Evolutionary conservation across 2,797 vertebrate species (phyloP), one percentile per base, ranked within the genome.

Genomic region (Pseudochirops corinnae): DNA sequence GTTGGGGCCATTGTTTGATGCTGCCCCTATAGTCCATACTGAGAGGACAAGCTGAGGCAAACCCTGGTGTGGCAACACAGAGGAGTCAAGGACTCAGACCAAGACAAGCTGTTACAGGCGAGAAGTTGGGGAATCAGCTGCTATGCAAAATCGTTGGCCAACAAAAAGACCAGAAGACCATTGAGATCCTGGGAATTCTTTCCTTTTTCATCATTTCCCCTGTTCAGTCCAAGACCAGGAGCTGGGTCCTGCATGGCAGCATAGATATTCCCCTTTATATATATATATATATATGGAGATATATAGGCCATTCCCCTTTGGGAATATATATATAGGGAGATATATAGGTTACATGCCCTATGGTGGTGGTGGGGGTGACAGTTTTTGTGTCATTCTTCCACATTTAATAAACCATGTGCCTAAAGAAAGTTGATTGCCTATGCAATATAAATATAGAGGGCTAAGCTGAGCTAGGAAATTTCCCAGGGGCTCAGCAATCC

Each of bases 401-500:
- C 21, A 26, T 87, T 87, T 50, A 87, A 87, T 87, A 87, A 87
- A 50, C 74, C 74, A 87, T 28, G 39, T 50, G 74, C 74, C 39
- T 87, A 87, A 87, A 87, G 39, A 87, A 87, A 87, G 74, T 87
- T 87, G 74, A 50, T 87, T 87, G 74, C 74, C 39, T 87, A 39
- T 87, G 74, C 74, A 87, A 87, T 87, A 87, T 87, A 87, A 87
- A 87, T 87, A 87, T 50, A 50, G 74, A 46, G 39, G 0, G 39
- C 9, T 87, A 87, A 87, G 39, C 74, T 87, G 74, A 87, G 74
- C 74, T 87, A 87, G 74, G 39, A 87, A 87, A 87, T 87, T 87
- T 87, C 74, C 74, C 74, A 50, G 74, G 74, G 31, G 74, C 74
- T 87, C 74, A 87, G 39, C 39, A 87, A 87, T 87, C 74, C 74